Evolutionary conservation across 2,797 vertebrate genomes (phyloP).

Genomic region (Coluber constrictor): DNA sequence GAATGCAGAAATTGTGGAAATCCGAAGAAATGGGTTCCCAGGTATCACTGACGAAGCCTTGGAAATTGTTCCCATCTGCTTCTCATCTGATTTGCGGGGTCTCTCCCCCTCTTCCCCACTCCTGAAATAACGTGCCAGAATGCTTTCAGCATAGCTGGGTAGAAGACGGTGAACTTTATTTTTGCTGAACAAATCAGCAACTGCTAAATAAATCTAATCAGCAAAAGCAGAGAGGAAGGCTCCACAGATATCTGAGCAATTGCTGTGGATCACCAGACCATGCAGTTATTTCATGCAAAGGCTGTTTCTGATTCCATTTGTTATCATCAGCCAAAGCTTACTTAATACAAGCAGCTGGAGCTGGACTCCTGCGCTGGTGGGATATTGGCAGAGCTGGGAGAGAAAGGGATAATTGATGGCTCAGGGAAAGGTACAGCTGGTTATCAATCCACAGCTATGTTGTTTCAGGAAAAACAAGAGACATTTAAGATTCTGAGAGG

Average conservation of each 20-base stretch:
- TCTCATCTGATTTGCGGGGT: neutral
- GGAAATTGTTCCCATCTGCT: neutral
- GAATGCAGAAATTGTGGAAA: neutral
- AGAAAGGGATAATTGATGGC: conserved; percentile 26
- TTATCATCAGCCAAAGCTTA: neutral
- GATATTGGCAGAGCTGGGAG: neutral
- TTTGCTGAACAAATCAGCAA: neutral
- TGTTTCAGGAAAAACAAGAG: conserved; percentile 61
- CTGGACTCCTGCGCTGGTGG: neutral
- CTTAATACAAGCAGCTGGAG: neutral
- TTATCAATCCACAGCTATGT: conserved; percentile 42
- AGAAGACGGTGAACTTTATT: neutral
- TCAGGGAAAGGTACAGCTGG: conserved; percentile 46
- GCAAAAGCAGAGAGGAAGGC: neutral
- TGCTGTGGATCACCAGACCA: neutral
- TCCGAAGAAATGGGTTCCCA: neutral
- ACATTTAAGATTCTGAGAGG: conserved; percentile 22
- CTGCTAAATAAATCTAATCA: conserved; percentile 10
- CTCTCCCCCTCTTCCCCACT: neutral
- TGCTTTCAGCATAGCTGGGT: neutral
- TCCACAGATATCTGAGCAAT: conserved; percentile 7
- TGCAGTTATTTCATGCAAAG: neutral
- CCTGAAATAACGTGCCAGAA: neutral
- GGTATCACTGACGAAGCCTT: neutral
- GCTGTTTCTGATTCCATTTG: conserved; percentile 11